These are phyloP conservation scores for Eretmochelys imbricata DNA, from an alignment of 2,113 vertebrate species.

Conservation along the genomic window DNA sequence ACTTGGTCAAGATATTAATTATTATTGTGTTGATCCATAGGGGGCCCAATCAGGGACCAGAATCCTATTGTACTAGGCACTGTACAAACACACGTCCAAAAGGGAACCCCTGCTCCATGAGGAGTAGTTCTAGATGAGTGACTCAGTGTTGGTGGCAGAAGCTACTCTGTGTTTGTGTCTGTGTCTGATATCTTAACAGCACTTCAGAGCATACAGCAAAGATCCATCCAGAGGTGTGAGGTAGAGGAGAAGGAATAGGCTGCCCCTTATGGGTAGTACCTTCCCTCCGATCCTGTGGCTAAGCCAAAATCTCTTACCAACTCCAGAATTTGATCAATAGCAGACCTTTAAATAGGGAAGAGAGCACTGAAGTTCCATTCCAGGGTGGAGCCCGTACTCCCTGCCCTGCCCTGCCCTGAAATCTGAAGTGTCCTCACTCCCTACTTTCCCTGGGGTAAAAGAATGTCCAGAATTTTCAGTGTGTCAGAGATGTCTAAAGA, in stretches of 20 bases:
- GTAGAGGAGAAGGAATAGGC: not conserved
- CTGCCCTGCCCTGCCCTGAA: not conserved
- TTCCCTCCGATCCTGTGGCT: not conserved
- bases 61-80: not conserved
- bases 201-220: fast-evolving
- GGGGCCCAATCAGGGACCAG: not conserved
- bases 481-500: not conserved
- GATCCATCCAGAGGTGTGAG: not conserved
- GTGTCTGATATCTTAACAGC: not conserved
- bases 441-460: not conserved
- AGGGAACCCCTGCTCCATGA: fast-evolving
- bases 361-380: not conserved
- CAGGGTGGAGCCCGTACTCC: not conserved
- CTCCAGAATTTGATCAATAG: not conserved
- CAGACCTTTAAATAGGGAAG: not conserved
- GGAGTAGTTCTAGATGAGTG: not conserved
- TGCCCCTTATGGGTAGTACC: not conserved
- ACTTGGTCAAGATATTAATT: not conserved
- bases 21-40: not conserved
- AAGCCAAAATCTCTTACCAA: not conserved
- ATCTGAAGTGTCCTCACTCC: not conserved
- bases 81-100: not conserved
- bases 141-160: not conserved
- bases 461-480: not conserved
- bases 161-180: not conserved